Conservation (phyloP, 2,888 invertebrate species). For the Odontocolon sp. region DNA sequence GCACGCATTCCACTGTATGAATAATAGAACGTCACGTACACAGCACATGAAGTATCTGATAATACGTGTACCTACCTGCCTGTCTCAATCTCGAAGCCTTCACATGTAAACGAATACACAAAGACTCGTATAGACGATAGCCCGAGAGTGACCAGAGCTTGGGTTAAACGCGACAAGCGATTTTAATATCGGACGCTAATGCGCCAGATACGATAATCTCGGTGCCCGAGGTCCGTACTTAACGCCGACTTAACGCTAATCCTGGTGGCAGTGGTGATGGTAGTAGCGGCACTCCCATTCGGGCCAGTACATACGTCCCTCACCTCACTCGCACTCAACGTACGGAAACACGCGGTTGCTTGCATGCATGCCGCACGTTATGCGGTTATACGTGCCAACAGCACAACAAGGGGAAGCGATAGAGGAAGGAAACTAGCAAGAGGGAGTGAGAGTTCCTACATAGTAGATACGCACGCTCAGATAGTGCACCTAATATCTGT, state of each 20-base stretch:
- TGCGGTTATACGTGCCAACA: conserved; percentile 63
- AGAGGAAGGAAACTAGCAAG: conserved; percentile 18
- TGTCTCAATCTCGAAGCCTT: conserved; percentile 31
- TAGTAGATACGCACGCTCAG: conserved; percentile 37
- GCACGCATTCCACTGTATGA: conserved; percentile 22
- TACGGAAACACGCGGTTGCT: conserved; percentile 62
- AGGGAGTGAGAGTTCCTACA: conserved; percentile 23
- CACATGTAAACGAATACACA: background rate
- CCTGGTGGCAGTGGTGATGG: conserved; percentile 60
- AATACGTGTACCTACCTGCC: conserved; percentile 35
- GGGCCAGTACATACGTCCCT: conserved; percentile 20
- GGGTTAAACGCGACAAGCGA: conserved; percentile 63
- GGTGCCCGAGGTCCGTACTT: conserved; percentile 68
- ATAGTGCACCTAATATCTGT: conserved; percentile 46
- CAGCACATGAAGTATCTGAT: conserved; percentile 42
- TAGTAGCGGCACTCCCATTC: conserved; percentile 37
- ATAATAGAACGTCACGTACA: conserved; percentile 29
- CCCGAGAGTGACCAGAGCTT: conserved; percentile 23
- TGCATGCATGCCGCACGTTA: conserved; percentile 66
- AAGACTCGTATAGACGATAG: background rate
- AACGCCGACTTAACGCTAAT: conserved; percentile 75
- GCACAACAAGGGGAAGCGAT: conserved; percentile 37
- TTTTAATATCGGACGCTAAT: conserved; percentile 67
- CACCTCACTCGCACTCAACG: background rate
- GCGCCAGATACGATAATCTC: conserved; percentile 71